Evolutionary conservation across 2,797 vertebrate genomes (phyloP), one percentile per base, ranked within the genome.

Genomic region (Gephyroberyx darwinii): DNA sequence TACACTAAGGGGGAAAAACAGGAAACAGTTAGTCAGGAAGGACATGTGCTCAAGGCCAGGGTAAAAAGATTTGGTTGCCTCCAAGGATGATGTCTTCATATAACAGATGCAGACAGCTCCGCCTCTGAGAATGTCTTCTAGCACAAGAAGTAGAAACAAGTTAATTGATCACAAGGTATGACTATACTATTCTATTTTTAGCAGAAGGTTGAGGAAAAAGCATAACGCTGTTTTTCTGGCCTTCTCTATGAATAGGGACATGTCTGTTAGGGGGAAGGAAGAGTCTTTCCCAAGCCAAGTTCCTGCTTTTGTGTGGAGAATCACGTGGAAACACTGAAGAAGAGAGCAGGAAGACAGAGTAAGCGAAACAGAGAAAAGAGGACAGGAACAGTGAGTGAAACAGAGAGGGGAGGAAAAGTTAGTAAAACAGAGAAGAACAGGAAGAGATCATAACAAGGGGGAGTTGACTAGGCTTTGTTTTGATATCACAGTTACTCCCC

Each of bases 281-380:
- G 72, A 89, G 63, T 47, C 84, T 84, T 65, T 81, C 80, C 65
- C 80, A 75, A 82, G 81, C 83, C 77, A 82, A 85, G 77, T 84
- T 92, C 91, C 90, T 87, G 86, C 84, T 87, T 91, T 91, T 89
- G 85, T 92, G 65, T 55, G 45, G 22, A 65, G 71, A 85, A 79
- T 68, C 74, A 59, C 58, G 63, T 74, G 72, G 58, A 90, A 80
- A 65, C 57, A 51, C 58, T 2, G 30, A 84, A 58, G 70, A 77
- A 4, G 62, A 59, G 77, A 81, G 56, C 55, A 57, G 72, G 68
- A 80, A 74, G 54, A 75, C 16, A 12, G 39, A 60, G 20, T 69
- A 55, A 30, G 56, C 47, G 39, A 73, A n/a, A 57, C n/a, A 43
- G 31, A 70, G 55, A 63, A 26, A 47, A 71, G 55, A 69, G 63